Percentiles rank a stretch among this genome's conserved stretches.
phyloP scores from a whole-genome alignment of 2,113 vertebrate genomes.

The Alces alces region DNA sequence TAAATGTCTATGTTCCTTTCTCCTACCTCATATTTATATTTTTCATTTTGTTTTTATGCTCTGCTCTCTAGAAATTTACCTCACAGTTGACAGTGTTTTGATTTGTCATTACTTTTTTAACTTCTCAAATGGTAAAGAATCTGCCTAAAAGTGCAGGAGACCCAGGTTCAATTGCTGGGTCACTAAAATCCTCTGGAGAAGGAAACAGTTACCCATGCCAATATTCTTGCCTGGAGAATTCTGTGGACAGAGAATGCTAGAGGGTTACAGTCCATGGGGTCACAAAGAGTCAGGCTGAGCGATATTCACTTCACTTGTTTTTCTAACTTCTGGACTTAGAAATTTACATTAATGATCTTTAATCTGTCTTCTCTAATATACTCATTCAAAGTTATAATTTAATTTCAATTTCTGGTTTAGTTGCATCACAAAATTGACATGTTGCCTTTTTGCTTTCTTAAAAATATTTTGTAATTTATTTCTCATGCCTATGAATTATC shows the following conservation, averaged over 20 bases:
- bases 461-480: background rate
- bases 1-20: background rate
- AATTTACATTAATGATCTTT: background rate
- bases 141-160: background rate
- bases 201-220: background rate
- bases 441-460: background rate
- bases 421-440: background rate
- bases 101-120: background rate
- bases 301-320: background rate
- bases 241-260: background rate
- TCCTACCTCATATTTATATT: background rate
- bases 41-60: background rate
- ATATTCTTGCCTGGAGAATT: background rate
- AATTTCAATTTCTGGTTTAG: background rate
- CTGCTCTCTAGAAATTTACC: background rate
- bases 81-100: background rate
- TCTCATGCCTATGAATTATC: background rate
- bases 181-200: background rate
- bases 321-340: background rate
- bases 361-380: background rate
- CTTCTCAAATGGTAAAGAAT: background rate
- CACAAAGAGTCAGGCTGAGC: background rate
- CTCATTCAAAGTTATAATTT: background rate
- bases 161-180: background rate
- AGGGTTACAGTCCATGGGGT: background rate